Conservation (phyloP, 2,797 vertebrate species). For the Lithobates pipiens region DNA sequence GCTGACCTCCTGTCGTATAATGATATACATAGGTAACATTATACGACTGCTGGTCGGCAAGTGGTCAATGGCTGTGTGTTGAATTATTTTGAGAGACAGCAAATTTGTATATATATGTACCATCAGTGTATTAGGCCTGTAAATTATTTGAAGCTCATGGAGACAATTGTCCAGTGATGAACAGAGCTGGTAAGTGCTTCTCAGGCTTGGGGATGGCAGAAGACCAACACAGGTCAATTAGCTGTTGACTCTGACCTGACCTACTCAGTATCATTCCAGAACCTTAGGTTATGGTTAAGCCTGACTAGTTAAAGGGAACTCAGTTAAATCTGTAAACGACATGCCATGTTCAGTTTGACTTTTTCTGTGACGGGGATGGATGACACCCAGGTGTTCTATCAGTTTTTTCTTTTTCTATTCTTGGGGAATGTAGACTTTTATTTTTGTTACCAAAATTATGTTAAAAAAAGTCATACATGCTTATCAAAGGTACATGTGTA, state of each 20-base stretch:
- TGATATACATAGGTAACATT: too few relatives aligned
- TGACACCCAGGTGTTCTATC: slow-evolving; percentile 3
- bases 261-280: not conserved
- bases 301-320: not conserved
- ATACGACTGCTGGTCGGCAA: too few relatives aligned
- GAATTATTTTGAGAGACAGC: too few relatives aligned
- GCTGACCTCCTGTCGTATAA: too few relatives aligned
- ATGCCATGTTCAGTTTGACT: not conserved
- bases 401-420: too few relatives aligned
- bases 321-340: not conserved
- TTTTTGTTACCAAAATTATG: too few relatives aligned
- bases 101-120: not conserved
- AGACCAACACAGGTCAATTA: slow-evolving; percentile 15
- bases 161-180: not conserved
- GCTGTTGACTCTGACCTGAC: slow-evolving; percentile 26
- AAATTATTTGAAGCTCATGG: not conserved
- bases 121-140: not conserved
- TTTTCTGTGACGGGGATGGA: not conserved
- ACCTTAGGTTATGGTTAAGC: not conserved
- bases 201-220: slow-evolving; percentile 1
- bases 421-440: too few relatives aligned
- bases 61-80: too few relatives aligned
- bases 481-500: too few relatives aligned
- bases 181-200: not conserved
- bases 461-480: too few relatives aligned